Evolutionary conservation across 1,140 invertebrate species (phyloP), one percentile per base, ranked within the genome.

Genomic region (Daktulosphaira vitifoliae): DNA sequence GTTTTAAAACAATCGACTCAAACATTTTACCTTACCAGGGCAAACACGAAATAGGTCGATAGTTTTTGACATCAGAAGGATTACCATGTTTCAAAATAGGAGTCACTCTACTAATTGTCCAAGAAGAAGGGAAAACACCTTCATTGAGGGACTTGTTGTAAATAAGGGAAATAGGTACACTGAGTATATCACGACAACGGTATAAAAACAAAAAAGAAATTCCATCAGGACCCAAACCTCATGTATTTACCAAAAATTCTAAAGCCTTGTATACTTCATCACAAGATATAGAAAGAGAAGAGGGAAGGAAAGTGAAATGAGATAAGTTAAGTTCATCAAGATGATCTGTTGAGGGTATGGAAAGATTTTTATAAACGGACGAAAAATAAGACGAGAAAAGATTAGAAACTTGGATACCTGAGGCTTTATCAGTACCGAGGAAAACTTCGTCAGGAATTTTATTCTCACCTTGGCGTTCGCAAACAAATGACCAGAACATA

Each of bases 11-110:
- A 2, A 46, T 2, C 22, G 18, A 8, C 15, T 66, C 65, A 22
- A 66, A 59, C 2, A 66, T 15, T 56, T 66, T 53, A 15, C 15
- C 23, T 25, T 42, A 23, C 6, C 22, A 23, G 6, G 9, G 5
- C 2, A 66, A 16, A 6, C 37, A 13, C 5, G 52, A 66, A 7
- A 66, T 66, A n/a, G 65, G 65, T 3, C 52, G 37, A 56, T 66
- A 59, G 18, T 66, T 56, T 44, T 56, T 37, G 6, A 66, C 25
- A 26, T 66, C 23, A 29, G 22, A 15, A 6, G 56, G 56, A 26
- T 54, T 29, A 15, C 52, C 23, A 13, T 29, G 13, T 59, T 66
- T 46, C 11, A 62, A 38, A 33, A 66, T 54, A 38, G 65, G 65
- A 6, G 29, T 59, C 13, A 66, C 20, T n/a, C 15, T n/a, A 8